phyloP scores from a whole-genome alignment of 2,113 vertebrate species.

The Puntigrus tetrazona region DNA sequence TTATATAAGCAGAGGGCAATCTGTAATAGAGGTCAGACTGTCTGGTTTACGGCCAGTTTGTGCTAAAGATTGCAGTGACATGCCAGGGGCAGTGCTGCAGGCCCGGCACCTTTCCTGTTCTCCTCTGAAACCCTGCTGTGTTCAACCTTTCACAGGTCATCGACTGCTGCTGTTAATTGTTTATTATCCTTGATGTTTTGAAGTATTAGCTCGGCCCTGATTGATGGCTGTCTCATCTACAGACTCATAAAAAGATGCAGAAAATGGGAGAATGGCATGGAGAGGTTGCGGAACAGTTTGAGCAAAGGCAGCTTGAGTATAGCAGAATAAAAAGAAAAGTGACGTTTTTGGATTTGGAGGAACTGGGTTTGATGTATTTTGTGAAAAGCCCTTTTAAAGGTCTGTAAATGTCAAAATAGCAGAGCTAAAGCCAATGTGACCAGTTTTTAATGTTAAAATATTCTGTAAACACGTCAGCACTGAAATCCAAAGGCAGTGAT shows the following conservation, averaged over 20 bases:
- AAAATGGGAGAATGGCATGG: slow-evolving; percentile 21
- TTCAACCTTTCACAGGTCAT: slow-evolving; percentile 54
- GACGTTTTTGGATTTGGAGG: neutral
- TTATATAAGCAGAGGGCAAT: slow-evolving; percentile 17
- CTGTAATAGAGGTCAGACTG: slow-evolving; percentile 24
- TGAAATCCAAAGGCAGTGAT: neutral
- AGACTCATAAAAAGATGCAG: slow-evolving; percentile 23
- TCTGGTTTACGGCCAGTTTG: slow-evolving; percentile 24
- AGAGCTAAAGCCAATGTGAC: slow-evolving; percentile 16
- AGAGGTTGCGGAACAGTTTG: neutral
- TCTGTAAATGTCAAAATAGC: slow-evolving; percentile 34
- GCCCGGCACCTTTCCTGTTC: slow-evolving; percentile 6
- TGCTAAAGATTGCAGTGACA: slow-evolving; percentile 13
- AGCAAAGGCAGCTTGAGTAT: neutral
- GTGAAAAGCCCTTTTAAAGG: slow-evolving; percentile 20
- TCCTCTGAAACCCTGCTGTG: slow-evolving; percentile 39
- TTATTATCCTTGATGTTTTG: slow-evolving; percentile 48
- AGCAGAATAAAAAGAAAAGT: neutral
- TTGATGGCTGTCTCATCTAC: slow-evolving; percentile 41
- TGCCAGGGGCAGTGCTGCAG: slow-evolving; percentile 18
- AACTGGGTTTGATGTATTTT: slow-evolving; percentile 25
- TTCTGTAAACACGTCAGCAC: slow-evolving; percentile 8
- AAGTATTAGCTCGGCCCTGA: slow-evolving; percentile 37
- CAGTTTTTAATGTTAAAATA: slow-evolving; percentile 26
- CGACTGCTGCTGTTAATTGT: slow-evolving; percentile 49